Percentiles rank a stretch among this genome's conserved stretches.
These are phyloP conservation scores for Vidua chalybeata DNA, from an alignment of 2,113 vertebrate genomes.

Conservation along the genomic window DNA sequence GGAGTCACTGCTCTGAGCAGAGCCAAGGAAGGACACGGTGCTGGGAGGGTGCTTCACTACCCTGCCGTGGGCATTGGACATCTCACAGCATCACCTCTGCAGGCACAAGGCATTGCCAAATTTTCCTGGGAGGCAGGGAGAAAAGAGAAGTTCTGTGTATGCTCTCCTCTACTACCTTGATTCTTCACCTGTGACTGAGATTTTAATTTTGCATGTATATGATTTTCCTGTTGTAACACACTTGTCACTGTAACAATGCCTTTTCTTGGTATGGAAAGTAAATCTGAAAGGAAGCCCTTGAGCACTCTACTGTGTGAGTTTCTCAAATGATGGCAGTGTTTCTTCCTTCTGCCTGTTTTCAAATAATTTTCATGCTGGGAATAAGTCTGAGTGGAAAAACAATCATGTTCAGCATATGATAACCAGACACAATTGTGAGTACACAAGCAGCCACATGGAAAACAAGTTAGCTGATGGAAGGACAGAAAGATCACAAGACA, in stretches of 20 bases:
- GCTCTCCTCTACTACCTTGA: neutral
- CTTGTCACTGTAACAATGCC: conserved; percentile 37
- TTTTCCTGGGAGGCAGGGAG: neutral
- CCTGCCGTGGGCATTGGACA: neutral
- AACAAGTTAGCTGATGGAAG: conserved; percentile 28
- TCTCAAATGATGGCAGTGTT: conserved; percentile 23
- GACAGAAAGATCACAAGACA: neutral
- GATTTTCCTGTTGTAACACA: conserved; percentile 49
- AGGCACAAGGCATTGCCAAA: neutral
- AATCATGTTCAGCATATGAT: conserved; percentile 34
- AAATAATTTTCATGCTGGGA: conserved; percentile 50
- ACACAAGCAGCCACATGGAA: conserved; percentile 15
- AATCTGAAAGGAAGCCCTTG: conserved; percentile 37
- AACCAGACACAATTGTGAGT: conserved; percentile 25
- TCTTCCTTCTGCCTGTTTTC: neutral
- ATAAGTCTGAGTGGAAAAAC: conserved; percentile 18
- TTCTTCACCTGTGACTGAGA: conserved; percentile 42
- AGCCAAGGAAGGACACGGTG: neutral
- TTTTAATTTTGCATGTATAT: conserved; percentile 24
- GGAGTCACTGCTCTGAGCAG: neutral
- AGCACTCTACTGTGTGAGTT: neutral
- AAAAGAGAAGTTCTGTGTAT: neutral
- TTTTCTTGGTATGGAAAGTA: conserved; percentile 41
- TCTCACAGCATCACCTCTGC: neutral
- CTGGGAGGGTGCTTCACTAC: neutral